Base-by-base conservation (phyloP, 30 jellyfish, hydroid and myxozoan genomes). In the Cassiopea xamachana region DNA sequence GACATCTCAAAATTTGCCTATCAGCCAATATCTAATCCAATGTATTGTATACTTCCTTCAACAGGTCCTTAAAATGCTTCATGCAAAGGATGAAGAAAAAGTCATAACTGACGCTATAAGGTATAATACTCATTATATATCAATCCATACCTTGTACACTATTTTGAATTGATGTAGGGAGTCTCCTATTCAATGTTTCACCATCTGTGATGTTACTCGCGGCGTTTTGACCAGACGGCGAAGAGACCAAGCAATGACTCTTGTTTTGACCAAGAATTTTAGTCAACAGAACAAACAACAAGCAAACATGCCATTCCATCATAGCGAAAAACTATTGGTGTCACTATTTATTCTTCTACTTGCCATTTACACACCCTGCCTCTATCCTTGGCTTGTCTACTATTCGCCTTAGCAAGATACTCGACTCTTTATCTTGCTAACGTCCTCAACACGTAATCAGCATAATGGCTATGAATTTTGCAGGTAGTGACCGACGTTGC, bases 121-220 rank as follows among this genome's bases (percentile, higher is more conserved):
- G 12, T 55, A 55, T 10, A 55, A 10, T 10, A 55, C 12, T 55
- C 12, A 55, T 55, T 3, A 55, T 55, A 3, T 55, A 10, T 55
- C 64, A 55, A 55, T 3, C 7, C 64, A 55, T 55, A 55, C 64
- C 64, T 55, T 55, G 64, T 3, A 10, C 64, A 55, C 12, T 55
- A 10, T 55, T 55, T 6, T 55, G 7, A 5, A 9, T 64, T 64
- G 74, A 64, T 5, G 0, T 64, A 27, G 43, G 74, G 27, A 27
- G 43, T 14, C 27, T 64, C 15, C 15, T 17, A 0, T 64, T 13
- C 64, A 55, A 55, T 7, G 27, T 55, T 43, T 71, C n/a, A 43
- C 80, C 80, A 71, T 71, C 80, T 71, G 80, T 71, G 80, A 12
- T 2, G 27, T 71, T 71, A 2, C 80, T 71, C 27, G 58, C 55